Evolutionary conservation across 2,113 vertebrate species (phyloP), one percentile per base, ranked within the genome.

Genomic region (Arenaria interpres): DNA sequence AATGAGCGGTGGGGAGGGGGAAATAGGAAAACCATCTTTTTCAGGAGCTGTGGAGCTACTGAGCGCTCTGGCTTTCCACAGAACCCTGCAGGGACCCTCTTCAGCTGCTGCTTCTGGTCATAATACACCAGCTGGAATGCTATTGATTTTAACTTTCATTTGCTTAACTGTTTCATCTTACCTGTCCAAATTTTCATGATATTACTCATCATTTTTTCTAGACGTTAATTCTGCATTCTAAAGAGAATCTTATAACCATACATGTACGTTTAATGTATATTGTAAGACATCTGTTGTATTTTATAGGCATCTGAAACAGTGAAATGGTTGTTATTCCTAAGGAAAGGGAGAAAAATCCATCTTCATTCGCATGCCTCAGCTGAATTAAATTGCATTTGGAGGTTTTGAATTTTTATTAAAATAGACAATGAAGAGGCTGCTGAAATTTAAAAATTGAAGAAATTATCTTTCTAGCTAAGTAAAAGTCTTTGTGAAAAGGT

Each of bases 241-340:
- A 37, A 68, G 35, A 50, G 54, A 63, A 8, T 62, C 9, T 83
- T 88, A 28, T 57, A 93, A n/a, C 37, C 2, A 7, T 43, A 33
- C 0, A 1, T 2, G 14, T 33, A 15, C 1, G 11, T 51, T 23
- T 71, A 43, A 2, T 5, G 0, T 54, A 15, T 63, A 12, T 59
- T 73, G 6, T 28, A n/a, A 63, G 59, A 24, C 12, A 41, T 59
- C 9, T 71, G 0, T 43, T 60, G 23, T 43, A 15, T 75, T 76
- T 92, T 78, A 33, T 63, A 80, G 43, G 15, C 37, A 57, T 10
- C 21, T 46, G 19, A 75, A 56, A n/a, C 18, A 59, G 14, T 35
- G 39, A 45, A 76, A 20, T 0, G 2, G 14, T 51, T 43, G 24
- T 50, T 90, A 51, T 27, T 88, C 24, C 10, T 45, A 39, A 73